phyloP scores from a whole-genome alignment of 2,113 vertebrate genomes.

The Athene noctua region DNA sequence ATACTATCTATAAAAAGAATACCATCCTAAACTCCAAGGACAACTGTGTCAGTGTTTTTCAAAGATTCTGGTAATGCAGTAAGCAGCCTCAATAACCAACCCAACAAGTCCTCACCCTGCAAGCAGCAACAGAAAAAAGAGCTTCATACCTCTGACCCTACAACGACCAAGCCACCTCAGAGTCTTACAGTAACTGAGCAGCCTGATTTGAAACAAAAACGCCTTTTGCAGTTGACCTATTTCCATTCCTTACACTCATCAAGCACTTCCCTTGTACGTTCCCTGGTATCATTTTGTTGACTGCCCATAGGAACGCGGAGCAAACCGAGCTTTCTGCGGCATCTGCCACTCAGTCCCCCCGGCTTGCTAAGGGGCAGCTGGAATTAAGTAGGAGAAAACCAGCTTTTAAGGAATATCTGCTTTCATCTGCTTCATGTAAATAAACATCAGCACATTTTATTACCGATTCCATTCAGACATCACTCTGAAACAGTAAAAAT shows the following conservation, averaged over 20 bases:
- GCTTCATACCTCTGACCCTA: accelerated
- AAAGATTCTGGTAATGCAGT: background rate
- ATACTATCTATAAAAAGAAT: accelerated
- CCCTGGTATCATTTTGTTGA: accelerated
- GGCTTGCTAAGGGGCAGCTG: background rate
- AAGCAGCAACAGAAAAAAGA: background rate
- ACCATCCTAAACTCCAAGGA: background rate
- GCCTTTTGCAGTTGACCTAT: background rate
- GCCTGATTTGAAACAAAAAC: background rate
- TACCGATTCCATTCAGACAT: accelerated
- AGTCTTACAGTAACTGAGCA: background rate
- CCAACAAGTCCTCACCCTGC: accelerated
- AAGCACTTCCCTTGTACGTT: accelerated
- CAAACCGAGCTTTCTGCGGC: background rate
- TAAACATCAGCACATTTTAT: accelerated
- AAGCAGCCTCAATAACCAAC: background rate
- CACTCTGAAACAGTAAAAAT: background rate
- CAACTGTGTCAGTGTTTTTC: background rate
- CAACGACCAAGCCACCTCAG: accelerated
- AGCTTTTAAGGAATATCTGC: background rate
- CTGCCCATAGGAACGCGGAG: accelerated
- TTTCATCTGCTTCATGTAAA: background rate
- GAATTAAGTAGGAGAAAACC: too few species aligned
- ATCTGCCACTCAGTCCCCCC: accelerated
- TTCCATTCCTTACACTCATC: background rate